Conservation (phyloP, 2,888 invertebrate species). For the Apodemia duryi region DNA sequence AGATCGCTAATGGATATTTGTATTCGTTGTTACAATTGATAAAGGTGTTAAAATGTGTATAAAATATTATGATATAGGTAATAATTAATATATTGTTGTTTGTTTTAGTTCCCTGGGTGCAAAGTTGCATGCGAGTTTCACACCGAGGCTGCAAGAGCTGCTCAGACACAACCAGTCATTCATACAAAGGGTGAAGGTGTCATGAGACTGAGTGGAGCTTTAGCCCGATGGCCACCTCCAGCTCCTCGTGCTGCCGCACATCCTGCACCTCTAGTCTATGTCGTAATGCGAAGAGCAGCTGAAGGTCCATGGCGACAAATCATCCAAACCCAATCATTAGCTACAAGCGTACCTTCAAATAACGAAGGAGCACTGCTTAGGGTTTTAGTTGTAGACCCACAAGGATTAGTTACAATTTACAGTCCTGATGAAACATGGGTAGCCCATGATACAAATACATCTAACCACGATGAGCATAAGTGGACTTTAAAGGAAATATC, state of each 20-base stretch:
- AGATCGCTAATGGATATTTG: too few relatives aligned
- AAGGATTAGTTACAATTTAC: slow-evolving; percentile 84
- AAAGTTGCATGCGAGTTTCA: slow-evolving; percentile 86
- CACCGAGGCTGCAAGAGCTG: slow-evolving; percentile 79
- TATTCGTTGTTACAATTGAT: too few relatives aligned
- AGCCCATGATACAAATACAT: slow-evolving; percentile 75
- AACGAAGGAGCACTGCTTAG: slow-evolving; percentile 82
- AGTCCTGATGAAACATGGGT: slow-evolving; percentile 82
- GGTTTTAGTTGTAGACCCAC: slow-evolving; percentile 84
- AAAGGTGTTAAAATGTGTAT: too few relatives aligned
- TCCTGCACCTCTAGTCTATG: slow-evolving; percentile 82
- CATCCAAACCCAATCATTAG: slow-evolving; percentile 82
- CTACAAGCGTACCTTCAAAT: slow-evolving; percentile 82
- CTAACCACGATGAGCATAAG: slow-evolving; percentile 68
- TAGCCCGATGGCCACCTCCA: slow-evolving; percentile 83
- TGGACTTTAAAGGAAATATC: slow-evolving; percentile 85
- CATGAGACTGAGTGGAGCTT: slow-evolving; percentile 80
- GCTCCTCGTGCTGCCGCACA: slow-evolving; percentile 77
- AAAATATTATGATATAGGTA: not conserved
- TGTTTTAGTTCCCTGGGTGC: slow-evolving; percentile 84
- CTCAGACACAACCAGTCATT: slow-evolving; percentile 84
- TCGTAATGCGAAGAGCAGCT: slow-evolving; percentile 83
- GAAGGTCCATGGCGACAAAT: slow-evolving; percentile 83
- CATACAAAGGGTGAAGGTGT: slow-evolving; percentile 85
- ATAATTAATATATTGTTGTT: slow-evolving; percentile 35